Base-by-base conservation (phyloP, 2,888 invertebrate species). In the Macroteleia sp. region DNA sequence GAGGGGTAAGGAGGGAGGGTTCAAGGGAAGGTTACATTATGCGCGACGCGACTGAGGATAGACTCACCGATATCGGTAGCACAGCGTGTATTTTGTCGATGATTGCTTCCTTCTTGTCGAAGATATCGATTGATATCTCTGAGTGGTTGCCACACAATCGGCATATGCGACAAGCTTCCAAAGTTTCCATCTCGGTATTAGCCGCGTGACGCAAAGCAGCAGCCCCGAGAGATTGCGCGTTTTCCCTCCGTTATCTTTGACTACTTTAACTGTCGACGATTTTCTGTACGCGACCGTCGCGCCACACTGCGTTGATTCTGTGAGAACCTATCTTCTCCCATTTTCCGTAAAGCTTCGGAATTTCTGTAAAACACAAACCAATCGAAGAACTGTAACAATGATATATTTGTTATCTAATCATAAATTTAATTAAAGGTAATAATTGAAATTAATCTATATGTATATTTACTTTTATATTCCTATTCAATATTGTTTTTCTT, bases 61-160 rank as follows among this genome's bases (percentile, higher is more conserved):
- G 44, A 86, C 90, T 81, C 83, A 91, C 90, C 88, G 86, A 84
- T 70, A 91, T 89, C 46, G 90, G 90, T 25, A 91, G 83, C 66
- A 91, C 83, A 34, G 87, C 82, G 84, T 89, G 89, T 81, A 91
- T 90, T 80, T 90, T 90, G 79, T 85, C 85, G 69, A 87, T 82
- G 77, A 89, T 86, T 66, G 79, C 86, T 44, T 86, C 89, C 34
- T 85, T 87, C 71, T 86, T 84, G 80, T 87, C 88, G 77, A 90
- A 90, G 61, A 91, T 88, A 69, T 90, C 82, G 79, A 90, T 84
- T 36, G 86, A 83, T 34, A 88, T 87, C 42, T 85, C 89, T n/a
- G 87, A 87, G 12, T 87, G 82, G 41, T 88, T 87, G 59, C 90
- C 90, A 77, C 90, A 90, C 28, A 90, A 82, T 56, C 90, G 89